Conservation (phyloP, 2,797 vertebrate genomes). For the Rhinogobio ventralis region DNA sequence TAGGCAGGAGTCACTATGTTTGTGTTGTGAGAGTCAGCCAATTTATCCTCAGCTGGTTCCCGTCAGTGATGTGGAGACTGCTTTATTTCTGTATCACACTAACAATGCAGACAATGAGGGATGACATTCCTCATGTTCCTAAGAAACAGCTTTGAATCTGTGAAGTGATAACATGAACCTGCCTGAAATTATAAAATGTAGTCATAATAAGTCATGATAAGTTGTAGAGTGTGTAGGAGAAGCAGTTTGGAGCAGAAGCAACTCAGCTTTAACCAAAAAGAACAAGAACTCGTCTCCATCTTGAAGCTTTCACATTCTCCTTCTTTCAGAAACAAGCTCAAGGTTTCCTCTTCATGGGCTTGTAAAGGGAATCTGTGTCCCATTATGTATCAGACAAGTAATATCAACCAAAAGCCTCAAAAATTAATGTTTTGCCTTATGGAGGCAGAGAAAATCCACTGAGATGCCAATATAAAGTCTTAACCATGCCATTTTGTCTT, state of each 20-base stretch:
- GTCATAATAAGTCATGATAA: constrained; percentile 26
- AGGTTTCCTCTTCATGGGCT: constrained; percentile 59
- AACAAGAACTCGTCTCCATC: constrained; percentile 61
- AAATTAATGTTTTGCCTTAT: constrained; percentile 68
- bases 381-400: constrained; percentile 74
- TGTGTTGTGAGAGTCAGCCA: constrained; percentile 51
- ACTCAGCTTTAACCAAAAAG: not conserved
- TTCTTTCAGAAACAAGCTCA: constrained; percentile 73
- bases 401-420: constrained; percentile 72
- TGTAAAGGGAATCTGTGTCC: constrained; percentile 73
- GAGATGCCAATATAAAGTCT: constrained; percentile 61
- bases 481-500: constrained; percentile 61
- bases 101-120: constrained; percentile 48
- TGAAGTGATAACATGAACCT: constrained; percentile 25
- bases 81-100: constrained; percentile 44
- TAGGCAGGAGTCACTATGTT: constrained; percentile 25
- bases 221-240: constrained; percentile 64
- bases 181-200: constrained; percentile 8
- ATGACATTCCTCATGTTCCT: constrained; percentile 43
- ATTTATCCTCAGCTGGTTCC: constrained; percentile 67
- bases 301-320: constrained; percentile 65
- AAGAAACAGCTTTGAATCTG: constrained; percentile 37
- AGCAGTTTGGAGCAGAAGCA: constrained; percentile 61
- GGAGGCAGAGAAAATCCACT: constrained; percentile 46
- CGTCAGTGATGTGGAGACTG: constrained; percentile 41